phyloP scores from a whole-genome alignment of 2,888 invertebrate species.

The Leptinotarsa haldemani region DNA sequence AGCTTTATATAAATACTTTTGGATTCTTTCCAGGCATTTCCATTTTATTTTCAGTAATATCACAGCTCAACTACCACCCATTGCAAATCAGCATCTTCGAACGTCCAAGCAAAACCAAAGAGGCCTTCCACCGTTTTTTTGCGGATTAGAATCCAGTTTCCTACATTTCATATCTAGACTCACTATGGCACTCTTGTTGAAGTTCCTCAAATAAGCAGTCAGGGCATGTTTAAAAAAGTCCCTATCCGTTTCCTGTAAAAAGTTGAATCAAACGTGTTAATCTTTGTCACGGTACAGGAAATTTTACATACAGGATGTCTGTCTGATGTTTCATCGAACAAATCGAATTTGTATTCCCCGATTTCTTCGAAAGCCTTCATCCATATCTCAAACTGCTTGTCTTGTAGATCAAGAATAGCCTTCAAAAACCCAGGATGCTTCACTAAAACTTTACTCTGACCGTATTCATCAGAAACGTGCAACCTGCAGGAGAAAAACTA shows the following conservation, averaged over 20 bases:
- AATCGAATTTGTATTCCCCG: slow-evolving; percentile 22
- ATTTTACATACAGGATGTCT: slow-evolving; percentile 1
- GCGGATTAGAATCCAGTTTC: slow-evolving; percentile 25
- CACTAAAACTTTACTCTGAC: slow-evolving; percentile 33
- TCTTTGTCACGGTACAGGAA: neutral
- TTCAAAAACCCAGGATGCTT: slow-evolving; percentile 24
- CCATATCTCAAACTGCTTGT: slow-evolving; percentile 23
- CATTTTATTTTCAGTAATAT: neutral
- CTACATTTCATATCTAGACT: slow-evolving; percentile 29
- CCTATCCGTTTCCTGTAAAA: slow-evolving; percentile 8
- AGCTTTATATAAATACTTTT: neutral
- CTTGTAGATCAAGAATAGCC: slow-evolving; percentile 26
- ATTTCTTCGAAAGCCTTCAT: slow-evolving; percentile 27
- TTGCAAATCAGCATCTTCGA: slow-evolving; percentile 9
- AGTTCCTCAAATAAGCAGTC: neutral
- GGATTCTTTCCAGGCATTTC: neutral
- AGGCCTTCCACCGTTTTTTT: slow-evolving; percentile 27
- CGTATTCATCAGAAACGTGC: slow-evolving; percentile 30
- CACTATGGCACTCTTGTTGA: slow-evolving; percentile 20
- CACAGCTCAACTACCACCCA: neutral
- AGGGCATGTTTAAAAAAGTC: slow-evolving; percentile 1
- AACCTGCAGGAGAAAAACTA: slow-evolving; percentile 22
- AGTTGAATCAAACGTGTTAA: neutral
- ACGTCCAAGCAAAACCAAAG: slow-evolving; percentile 28
- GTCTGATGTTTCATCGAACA: slow-evolving; percentile 9